A percentile compares a stretch with the other conserved stretches of the same genome.
phyloP scores from a whole-genome alignment of 2,888 invertebrate genomes.

The Nymphalis c-album region DNA sequence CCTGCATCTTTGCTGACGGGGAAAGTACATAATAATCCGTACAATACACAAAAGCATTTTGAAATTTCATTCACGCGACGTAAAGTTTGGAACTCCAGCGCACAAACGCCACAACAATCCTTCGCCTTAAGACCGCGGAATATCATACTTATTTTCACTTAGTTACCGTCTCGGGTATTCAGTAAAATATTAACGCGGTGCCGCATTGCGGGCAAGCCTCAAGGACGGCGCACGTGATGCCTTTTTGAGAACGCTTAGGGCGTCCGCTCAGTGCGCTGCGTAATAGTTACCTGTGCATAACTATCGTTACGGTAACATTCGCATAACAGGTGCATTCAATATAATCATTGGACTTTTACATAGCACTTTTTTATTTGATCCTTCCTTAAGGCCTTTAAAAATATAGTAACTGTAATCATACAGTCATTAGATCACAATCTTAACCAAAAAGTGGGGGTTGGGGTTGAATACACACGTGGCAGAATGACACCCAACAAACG shows the following conservation, averaged over 20 bases:
- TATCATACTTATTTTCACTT: constrained; percentile 35
- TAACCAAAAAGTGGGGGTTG: no score
- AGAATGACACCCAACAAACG: no score
- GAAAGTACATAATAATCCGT: not conserved
- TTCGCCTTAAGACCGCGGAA: constrained; percentile 10
- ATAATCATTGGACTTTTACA: no score
- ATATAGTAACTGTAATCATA: no score
- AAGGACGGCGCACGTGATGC: constrained; percentile 35
- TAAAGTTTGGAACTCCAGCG: not conserved
- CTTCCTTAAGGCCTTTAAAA: no score
- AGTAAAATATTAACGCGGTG: constrained; percentile 40
- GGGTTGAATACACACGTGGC: no score
- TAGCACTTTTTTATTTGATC: no score
- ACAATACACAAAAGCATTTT: not conserved
- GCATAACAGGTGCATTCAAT: no score
- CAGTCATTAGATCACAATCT: no score
- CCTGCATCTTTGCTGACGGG: not conserved
- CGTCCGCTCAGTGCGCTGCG: constrained; percentile 3
- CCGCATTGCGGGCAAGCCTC: constrained; percentile 41
- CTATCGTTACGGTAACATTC: no score
- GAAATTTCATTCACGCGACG: constrained; percentile 1
- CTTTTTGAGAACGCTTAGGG: constrained; percentile 27
- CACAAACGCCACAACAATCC: constrained; percentile 10
- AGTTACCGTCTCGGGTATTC: constrained; percentile 29
- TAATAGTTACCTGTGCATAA: not conserved